These are phyloP conservation scores for Nipponia nippon DNA, from an alignment of 2,113 vertebrate genomes.

Conservation along the genomic window DNA sequence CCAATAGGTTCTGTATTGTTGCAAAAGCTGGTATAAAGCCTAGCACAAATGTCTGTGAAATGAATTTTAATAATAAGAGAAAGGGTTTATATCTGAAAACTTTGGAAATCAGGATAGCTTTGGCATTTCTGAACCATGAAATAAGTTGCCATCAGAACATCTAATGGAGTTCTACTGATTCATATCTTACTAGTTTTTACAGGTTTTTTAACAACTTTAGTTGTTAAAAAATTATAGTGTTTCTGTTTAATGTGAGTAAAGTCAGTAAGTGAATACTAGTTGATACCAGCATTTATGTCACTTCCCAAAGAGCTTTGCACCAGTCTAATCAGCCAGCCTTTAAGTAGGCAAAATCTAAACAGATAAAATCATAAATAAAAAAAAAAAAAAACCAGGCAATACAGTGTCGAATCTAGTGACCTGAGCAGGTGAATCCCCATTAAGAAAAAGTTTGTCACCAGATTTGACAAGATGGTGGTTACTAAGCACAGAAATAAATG, in stretches of 20 bases:
- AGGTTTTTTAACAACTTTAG: background rate
- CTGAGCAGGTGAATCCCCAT: background rate
- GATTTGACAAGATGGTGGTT: background rate
- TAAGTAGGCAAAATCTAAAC: background rate
- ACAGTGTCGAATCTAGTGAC: background rate
- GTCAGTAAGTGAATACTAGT: background rate
- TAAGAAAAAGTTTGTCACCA: background rate
- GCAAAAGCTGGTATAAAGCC: background rate
- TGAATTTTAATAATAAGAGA: background rate
- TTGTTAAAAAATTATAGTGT: background rate
- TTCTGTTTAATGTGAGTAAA: no score
- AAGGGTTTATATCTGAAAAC: background rate
- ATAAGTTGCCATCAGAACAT: background rate
- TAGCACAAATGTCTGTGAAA: background rate
- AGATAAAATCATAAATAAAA: background rate
- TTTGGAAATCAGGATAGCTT: background rate
- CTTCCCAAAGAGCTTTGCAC: background rate
- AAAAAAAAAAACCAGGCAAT: background rate
- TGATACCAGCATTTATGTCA: background rate
- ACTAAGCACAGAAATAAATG: background rate
- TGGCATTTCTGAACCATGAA: background rate
- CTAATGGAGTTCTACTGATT: background rate
- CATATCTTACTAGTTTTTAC: background rate
- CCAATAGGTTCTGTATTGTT: background rate
- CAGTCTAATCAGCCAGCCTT: background rate